phyloP scores from a whole-genome alignment of 1,140 invertebrate species.

The Papilio dardanus region DNA sequence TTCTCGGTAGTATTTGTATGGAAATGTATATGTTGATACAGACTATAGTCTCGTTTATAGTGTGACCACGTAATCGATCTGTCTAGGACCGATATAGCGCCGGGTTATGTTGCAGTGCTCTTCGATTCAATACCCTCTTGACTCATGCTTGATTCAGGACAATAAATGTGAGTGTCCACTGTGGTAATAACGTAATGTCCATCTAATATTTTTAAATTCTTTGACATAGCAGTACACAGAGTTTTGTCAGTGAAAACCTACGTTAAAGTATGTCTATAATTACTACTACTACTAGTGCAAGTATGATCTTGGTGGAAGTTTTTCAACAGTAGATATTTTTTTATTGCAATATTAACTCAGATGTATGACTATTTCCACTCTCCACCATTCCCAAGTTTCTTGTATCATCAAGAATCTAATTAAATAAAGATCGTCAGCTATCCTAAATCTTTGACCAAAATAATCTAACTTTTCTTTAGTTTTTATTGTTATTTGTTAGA shows the following conservation, averaged over 20 bases:
- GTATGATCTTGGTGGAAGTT: too few species aligned
- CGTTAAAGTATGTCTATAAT: background rate
- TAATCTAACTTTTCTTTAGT: background rate
- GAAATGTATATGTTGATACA: background rate
- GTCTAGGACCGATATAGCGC: slow-evolving; percentile 1
- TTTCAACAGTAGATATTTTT: too few species aligned
- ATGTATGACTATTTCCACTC: too few species aligned
- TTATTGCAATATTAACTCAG: too few species aligned
- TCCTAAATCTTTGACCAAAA: background rate
- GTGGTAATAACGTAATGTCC: background rate
- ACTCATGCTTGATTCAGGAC: slow-evolving; percentile 10
- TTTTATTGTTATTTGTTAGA: slow-evolving; percentile 25
- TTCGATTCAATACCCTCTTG: background rate
- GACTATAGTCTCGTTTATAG: background rate
- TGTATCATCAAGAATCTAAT: too few species aligned
- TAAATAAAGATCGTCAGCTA: too few species aligned
- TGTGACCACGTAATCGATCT: slow-evolving; percentile 9
- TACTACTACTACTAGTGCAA: background rate
- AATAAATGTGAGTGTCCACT: background rate
- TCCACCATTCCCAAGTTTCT: too few species aligned
- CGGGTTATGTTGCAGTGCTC: background rate
- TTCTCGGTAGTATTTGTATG: background rate
- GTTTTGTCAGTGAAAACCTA: background rate
- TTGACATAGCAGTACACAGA: too few species aligned
- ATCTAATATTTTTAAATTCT: too few species aligned